Evolutionary conservation across 1,140 invertebrate species (phyloP).

Genomic region (Bicyclus anynana): DNA sequence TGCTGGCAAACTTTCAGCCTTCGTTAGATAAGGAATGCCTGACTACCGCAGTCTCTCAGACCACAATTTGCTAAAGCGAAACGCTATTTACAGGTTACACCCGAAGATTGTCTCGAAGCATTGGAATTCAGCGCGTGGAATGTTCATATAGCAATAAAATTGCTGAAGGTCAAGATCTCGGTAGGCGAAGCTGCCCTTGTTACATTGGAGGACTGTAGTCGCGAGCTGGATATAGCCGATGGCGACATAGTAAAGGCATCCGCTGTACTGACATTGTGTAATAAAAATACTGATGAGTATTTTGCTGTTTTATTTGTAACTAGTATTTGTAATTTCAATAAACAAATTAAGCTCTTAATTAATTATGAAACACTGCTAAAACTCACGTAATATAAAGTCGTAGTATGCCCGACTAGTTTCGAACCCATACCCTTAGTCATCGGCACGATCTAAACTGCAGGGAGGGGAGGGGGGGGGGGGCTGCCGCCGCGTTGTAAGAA

Average conservation of each 20-base stretch:
- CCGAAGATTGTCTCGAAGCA: constrained; percentile 87
- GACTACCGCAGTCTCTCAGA: too few species aligned
- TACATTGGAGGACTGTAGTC: constrained; percentile 56
- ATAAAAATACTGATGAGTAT: constrained; percentile 16
- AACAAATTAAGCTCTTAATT: background rate
- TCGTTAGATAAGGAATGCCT: too few species aligned
- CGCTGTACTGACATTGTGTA: constrained; percentile 16
- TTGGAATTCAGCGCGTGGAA: constrained; percentile 93
- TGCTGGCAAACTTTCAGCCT: too few species aligned
- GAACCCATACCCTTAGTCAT: too few species aligned
- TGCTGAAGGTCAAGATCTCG: constrained; percentile 80
- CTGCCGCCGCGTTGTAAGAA: too few species aligned
- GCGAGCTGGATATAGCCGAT: constrained; percentile 60
- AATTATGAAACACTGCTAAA: too few species aligned
- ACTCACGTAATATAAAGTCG: too few species aligned
- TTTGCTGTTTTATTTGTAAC: constrained; percentile 6
- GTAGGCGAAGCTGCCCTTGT: constrained; percentile 40
- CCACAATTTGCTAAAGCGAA: too few species aligned
- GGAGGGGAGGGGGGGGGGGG: too few species aligned
- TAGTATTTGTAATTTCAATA: background rate
- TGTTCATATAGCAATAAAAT: constrained; percentile 92
- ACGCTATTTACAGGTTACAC: constrained; percentile 79
- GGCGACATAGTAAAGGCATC: constrained; percentile 64
- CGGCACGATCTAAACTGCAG: too few species aligned
- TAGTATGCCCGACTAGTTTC: too few species aligned